Percentiles rank a stretch among this genome's conserved stretches.
Evolutionary conservation across 1,140 invertebrate genomes (phyloP).

Genomic region (Palaemon carinicauda): DNA sequence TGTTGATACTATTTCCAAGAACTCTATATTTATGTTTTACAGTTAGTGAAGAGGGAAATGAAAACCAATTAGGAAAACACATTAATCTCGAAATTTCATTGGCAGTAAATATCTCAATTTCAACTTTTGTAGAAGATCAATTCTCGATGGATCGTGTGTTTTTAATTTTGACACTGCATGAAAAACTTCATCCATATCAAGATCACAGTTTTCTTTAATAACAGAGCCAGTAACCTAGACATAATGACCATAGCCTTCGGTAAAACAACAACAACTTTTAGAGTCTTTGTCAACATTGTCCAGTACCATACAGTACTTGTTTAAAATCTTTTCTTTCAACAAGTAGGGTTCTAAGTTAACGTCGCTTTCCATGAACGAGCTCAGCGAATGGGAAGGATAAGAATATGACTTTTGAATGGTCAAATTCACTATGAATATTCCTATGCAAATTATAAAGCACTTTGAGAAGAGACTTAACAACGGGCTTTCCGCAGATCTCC

Average conservation of each 20-base stretch:
- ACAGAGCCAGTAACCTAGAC: conserved; percentile 90
- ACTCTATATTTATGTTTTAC: too few relatives aligned
- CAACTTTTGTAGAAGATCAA: conserved; percentile 70
- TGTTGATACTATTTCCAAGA: conserved; percentile 71
- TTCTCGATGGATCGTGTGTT: conserved; percentile 63
- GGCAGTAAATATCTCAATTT: conserved; percentile 89
- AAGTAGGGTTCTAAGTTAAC: conserved; percentile 67
- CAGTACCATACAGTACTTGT: conserved; percentile 76
- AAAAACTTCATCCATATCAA: conserved; percentile 60
- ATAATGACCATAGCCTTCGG: conserved; percentile 89
- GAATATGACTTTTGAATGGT: not conserved
- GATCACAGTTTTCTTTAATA: conserved; percentile 66
- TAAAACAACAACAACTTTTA: conserved; percentile 88
- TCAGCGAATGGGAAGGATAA: not conserved
- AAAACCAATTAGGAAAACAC: conserved; percentile 80
- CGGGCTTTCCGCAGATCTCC: not conserved
- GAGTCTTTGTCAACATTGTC: conserved; percentile 81
- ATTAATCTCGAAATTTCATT: conserved; percentile 85
- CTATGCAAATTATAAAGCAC: not conserved
- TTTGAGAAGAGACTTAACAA: too few relatives aligned
- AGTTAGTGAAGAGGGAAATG: conserved; percentile 65
- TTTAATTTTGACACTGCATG: not conserved
- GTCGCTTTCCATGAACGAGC: not conserved
- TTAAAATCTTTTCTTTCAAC: conserved; percentile 73
- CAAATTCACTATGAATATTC: too few relatives aligned